phyloP scores from a whole-genome alignment of 2,113 vertebrate species.

The Odontophorus gujanensis region DNA sequence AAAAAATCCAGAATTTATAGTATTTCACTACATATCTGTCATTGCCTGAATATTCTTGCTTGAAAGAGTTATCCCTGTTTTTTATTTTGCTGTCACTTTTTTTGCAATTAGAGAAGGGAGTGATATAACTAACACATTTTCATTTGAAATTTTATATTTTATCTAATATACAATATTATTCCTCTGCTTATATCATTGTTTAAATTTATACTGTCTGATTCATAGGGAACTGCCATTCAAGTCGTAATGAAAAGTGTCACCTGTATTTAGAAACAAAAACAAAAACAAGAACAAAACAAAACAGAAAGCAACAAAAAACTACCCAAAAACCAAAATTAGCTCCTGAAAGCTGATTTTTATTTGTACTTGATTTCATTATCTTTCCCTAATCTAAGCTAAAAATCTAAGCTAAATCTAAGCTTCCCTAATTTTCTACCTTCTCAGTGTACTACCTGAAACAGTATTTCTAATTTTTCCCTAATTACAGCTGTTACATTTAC shows the following conservation, averaged over 20 bases:
- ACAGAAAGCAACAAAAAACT: too few species aligned
- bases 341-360: not conserved
- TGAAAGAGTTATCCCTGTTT: not conserved
- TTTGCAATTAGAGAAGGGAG: not conserved
- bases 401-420: not conserved
- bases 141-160: not conserved
- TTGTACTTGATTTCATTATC: not conserved
- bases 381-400: not conserved
- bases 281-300: too few species aligned
- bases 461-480: not conserved
- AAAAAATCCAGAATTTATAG: not conserved
- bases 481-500: constrained; percentile 16
- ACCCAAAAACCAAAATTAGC: not conserved
- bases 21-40: not conserved
- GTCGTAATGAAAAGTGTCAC: not conserved
- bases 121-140: not conserved
- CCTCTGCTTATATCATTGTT: not conserved
- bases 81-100: not conserved
- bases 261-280: not conserved
- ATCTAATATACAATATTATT: not conserved
- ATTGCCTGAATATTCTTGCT: not conserved
- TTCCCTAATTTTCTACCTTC: not conserved
- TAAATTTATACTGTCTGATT: not conserved
- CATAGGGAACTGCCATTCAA: not conserved
- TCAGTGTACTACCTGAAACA: not conserved